phyloP scores from a whole-genome alignment of 2,888 invertebrate species.

The Andrena flavipes region DNA sequence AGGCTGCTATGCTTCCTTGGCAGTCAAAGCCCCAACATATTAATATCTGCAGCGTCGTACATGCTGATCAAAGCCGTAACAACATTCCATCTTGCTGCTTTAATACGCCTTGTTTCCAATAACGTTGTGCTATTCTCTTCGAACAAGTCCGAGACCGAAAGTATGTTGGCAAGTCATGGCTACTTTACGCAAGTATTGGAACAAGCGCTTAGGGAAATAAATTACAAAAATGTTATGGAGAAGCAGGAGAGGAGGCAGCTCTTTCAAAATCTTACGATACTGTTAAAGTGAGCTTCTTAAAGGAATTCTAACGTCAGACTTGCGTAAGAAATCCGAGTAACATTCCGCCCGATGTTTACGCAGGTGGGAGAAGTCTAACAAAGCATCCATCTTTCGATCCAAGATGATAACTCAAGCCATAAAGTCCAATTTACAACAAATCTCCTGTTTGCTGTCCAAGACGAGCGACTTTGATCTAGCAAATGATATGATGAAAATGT shows the following conservation, averaged over 20 bases:
- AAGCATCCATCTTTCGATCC: conserved; percentile 83
- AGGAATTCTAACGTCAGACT: not conserved
- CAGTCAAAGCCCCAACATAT: conserved; percentile 87
- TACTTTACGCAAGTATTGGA: conserved; percentile 81
- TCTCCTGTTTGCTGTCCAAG: conserved; percentile 84
- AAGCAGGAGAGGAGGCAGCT: conserved; percentile 83
- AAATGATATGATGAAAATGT: conserved; percentile 87
- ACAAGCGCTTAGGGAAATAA: conserved; percentile 80
- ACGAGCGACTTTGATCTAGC: conserved; percentile 82
- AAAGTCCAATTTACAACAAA: conserved; percentile 84
- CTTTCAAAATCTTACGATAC: conserved; percentile 85
- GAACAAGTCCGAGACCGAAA: conserved; percentile 79
- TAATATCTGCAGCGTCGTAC: conserved; percentile 88
- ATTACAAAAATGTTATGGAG: conserved; percentile 73
- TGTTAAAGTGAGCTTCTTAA: conserved; percentile 79
- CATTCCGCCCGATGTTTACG: conserved; percentile 44
- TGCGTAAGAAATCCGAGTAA: not conserved
- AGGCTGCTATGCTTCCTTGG: conserved; percentile 86
- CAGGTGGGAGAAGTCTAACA: conserved; percentile 88
- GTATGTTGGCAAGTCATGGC: conserved; percentile 73
- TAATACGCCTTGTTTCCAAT: conserved; percentile 88
- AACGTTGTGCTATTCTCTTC: conserved; percentile 82
- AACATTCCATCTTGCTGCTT: conserved; percentile 87
- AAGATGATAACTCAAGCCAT: conserved; percentile 85
- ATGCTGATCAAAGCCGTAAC: conserved; percentile 87